Percentiles rank a stretch among this genome's conserved stretches.
phyloP scores from a whole-genome alignment of 2,113 vertebrate genomes.

The Cyphomyrus discorhynchus region DNA sequence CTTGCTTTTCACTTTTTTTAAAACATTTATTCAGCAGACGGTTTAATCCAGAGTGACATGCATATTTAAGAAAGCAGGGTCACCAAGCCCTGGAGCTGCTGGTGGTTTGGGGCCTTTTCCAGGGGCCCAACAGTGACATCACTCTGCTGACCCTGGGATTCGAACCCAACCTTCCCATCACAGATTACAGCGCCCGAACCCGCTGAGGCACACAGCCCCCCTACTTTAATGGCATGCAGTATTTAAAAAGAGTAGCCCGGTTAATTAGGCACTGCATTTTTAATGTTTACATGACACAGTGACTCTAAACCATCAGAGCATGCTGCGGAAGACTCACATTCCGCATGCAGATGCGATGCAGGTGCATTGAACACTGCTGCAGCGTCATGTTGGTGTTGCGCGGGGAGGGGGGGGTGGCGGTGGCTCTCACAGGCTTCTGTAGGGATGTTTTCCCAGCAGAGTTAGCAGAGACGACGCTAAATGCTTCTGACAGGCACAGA shows the following conservation, averaged over 20 bases:
- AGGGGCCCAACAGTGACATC: not conserved
- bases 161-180: not conserved
- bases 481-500: not conserved
- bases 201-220: not conserved
- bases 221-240: not conserved
- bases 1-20: not conserved
- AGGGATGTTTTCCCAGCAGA: not conserved
- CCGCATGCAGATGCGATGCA: not conserved
- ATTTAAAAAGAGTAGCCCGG: not conserved
- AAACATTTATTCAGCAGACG: not conserved
- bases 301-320: not conserved
- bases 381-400: not conserved
- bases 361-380: not conserved
- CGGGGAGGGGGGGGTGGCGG: not conserved
- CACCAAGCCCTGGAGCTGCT: not conserved
- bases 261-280: not conserved
- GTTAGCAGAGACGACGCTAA: not conserved
- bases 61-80: not conserved
- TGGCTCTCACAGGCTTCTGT: not conserved
- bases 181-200: not conserved
- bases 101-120: not conserved
- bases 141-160: not conserved
- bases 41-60: not conserved
- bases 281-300: not conserved
- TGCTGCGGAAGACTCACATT: not conserved